These are phyloP conservation scores for Ladona fulva DNA, from an alignment of 1,140 invertebrate genomes.

Conservation along the genomic window DNA sequence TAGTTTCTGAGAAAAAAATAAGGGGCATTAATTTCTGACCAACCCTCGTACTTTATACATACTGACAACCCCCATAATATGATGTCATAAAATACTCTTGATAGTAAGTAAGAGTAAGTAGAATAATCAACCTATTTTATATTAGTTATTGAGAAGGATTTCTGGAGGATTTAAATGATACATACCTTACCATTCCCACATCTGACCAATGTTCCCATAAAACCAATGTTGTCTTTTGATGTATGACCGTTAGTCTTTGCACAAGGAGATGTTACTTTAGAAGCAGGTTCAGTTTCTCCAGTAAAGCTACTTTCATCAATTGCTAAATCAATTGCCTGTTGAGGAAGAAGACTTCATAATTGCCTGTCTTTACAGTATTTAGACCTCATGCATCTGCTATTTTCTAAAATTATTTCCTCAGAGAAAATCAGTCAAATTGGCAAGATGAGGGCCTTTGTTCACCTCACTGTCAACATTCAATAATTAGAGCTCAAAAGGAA, in stretches of 20 bases:
- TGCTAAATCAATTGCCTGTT: constrained; percentile 66
- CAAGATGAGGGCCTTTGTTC: too few relatives aligned
- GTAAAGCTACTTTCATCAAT: constrained; percentile 99
- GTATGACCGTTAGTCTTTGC: constrained; percentile 56
- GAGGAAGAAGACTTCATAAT: background rate
- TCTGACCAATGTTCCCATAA: constrained; percentile 96
- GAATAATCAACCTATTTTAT: too few relatives aligned
- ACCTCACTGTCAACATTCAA: too few relatives aligned
- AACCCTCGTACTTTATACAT: too few relatives aligned
- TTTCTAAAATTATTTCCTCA: background rate
- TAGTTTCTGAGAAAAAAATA: too few relatives aligned
- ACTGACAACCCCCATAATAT: too few relatives aligned
- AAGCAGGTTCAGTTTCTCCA: constrained; percentile 81
- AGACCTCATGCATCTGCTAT: constrained; percentile 10
- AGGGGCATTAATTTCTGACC: too few relatives aligned
- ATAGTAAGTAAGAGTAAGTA: too few relatives aligned
- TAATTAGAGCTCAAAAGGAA: too few relatives aligned
- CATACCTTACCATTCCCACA: constrained; percentile 91
- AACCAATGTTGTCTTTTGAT: constrained; percentile 86
- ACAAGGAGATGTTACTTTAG: constrained; percentile 56
- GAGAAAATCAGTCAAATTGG: too few relatives aligned
- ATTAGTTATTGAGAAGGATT: too few relatives aligned
- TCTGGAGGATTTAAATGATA: background rate
- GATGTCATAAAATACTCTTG: too few relatives aligned
- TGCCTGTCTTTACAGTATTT: background rate